Conservation (phyloP, 2,888 invertebrate species). For the Shargacucullia verbasci region DNA sequence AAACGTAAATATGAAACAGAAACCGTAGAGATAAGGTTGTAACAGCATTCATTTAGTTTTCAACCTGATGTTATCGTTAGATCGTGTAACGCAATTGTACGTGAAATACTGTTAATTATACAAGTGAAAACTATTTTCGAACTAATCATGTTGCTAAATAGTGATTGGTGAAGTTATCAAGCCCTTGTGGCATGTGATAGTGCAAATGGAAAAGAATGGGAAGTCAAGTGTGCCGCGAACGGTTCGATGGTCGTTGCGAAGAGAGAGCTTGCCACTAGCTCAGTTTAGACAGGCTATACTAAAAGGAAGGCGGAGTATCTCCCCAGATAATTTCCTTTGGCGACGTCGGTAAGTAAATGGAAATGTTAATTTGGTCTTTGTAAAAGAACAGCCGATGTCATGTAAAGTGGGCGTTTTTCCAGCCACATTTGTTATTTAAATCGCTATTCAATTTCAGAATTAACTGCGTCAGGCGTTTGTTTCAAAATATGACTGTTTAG, state of each 20-base stretch:
- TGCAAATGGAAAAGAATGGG: conserved; percentile 56
- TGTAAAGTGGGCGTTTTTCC: conserved; percentile 20
- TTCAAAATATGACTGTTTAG: conserved; percentile 2
- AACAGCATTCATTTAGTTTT: conserved; percentile 54
- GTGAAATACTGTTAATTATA: conserved; percentile 35
- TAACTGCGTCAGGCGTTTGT: conserved; percentile 7
- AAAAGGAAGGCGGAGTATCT: conserved; percentile 71
- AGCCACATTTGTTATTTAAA: conserved; percentile 29
- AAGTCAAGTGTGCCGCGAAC: conserved; percentile 45
- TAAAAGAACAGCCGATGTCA: conserved; percentile 15
- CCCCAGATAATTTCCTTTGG: conserved; percentile 70
- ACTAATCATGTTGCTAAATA: conserved; percentile 31
- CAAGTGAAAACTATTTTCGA: conserved; percentile 2
- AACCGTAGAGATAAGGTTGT: conserved; percentile 56
- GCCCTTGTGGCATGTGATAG: conserved; percentile 33
- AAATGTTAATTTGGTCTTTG: not conserved
- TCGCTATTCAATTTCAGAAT: conserved; percentile 28
- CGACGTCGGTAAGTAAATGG: conserved; percentile 74
- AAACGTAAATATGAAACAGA: conserved; percentile 64
- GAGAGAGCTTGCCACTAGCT: conserved; percentile 80
- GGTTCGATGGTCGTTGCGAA: conserved; percentile 72
- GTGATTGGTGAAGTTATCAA: conserved; percentile 18
- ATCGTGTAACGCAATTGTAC: conserved; percentile 35
- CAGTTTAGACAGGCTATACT: conserved; percentile 76
- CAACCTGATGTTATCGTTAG: conserved; percentile 39